phyloP scores from a whole-genome alignment of 30 jellyfish, hydroid and myxozoan species.

The Hydra vulgaris region DNA sequence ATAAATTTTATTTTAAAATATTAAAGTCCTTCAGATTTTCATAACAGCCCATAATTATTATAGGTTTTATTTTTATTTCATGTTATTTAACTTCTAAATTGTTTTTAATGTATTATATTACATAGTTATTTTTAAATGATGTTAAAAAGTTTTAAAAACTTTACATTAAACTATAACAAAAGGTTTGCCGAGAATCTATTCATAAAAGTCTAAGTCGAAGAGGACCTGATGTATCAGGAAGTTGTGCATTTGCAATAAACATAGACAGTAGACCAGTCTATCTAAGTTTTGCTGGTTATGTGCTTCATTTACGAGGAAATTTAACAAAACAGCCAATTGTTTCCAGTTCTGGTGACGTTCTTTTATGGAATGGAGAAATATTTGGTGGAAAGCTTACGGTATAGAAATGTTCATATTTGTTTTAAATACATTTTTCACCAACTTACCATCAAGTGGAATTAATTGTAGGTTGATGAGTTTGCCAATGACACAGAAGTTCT shows the following conservation, averaged over 20 bases:
- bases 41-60: too few relatives aligned
- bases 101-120: too few relatives aligned
- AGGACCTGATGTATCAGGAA: slow-evolving; percentile 15
- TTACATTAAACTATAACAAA: not conserved
- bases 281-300: slow-evolving; percentile 35
- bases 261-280: not conserved
- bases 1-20: too few relatives aligned
- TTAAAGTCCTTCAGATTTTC: too few relatives aligned
- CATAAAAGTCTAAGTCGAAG: not conserved
- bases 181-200: not conserved
- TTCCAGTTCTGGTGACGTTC: slow-evolving; percentile 37
- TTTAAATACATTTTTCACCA: too few relatives aligned
- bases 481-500: slow-evolving; percentile 55
- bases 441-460: too few relatives aligned
- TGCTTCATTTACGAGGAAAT: slow-evolving; percentile 61
- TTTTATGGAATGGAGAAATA: slow-evolving; percentile 90
- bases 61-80: too few relatives aligned
- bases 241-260: not conserved
- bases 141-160: too few relatives aligned
- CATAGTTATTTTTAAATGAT: too few relatives aligned
- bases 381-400: slow-evolving; percentile 80
- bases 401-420: not conserved
- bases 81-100: too few relatives aligned
- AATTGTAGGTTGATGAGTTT: slow-evolving; percentile 17
- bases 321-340: slow-evolving; percentile 48